A percentile compares a stretch with the other conserved stretches of the same genome.
Evolutionary conservation across 2,113 vertebrate species (phyloP).

Genomic region (Apaloderma vittatum): DNA sequence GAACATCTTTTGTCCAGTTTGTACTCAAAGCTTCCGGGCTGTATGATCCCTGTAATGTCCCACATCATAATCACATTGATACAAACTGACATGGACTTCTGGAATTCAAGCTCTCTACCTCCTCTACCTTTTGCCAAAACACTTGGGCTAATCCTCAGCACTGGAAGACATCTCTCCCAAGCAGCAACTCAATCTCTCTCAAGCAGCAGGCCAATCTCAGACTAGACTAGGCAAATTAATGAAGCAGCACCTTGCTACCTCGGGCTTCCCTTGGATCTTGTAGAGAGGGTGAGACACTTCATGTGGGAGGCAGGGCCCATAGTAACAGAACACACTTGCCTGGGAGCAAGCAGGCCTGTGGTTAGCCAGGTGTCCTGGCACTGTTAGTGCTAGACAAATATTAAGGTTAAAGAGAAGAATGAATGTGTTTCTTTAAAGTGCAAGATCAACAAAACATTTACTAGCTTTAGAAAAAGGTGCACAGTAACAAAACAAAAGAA

Average conservation of each 20-base stretch:
- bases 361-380: background rate
- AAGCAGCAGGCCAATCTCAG: background rate
- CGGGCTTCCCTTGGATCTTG: background rate
- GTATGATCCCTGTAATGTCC: background rate
- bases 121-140: background rate
- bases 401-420: background rate
- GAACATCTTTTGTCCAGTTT: background rate
- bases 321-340: background rate
- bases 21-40: background rate
- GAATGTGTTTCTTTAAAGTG: background rate
- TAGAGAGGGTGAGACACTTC: rapidly evolving
- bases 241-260: background rate
- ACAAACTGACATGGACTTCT: background rate
- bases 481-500: background rate
- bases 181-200: background rate
- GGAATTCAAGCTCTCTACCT: background rate
- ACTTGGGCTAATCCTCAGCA: background rate
- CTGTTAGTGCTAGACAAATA: background rate
- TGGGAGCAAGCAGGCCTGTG: background rate
- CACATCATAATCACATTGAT: background rate
- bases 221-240: background rate
- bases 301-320: background rate
- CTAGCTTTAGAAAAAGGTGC: background rate
- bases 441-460: background rate
- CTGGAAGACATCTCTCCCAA: background rate